Percentiles rank a stretch among this genome's conserved stretches.
Conservation (phyloP, 1,140 invertebrate genomes). For the Eubasilissa regina region DNA sequence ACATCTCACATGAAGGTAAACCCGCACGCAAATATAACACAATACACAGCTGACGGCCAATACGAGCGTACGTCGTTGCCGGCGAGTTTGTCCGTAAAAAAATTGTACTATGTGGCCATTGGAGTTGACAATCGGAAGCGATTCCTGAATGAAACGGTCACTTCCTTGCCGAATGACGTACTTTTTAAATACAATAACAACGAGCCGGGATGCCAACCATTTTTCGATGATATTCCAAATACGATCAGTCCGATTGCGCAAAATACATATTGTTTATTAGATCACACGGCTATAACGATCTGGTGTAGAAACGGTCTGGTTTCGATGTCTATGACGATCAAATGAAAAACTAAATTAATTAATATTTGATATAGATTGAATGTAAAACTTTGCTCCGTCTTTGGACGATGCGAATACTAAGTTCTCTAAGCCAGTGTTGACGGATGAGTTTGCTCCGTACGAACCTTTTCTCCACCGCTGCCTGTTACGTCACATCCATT, state of each 20-base stretch:
- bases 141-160: constrained; percentile 48
- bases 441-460: constrained; percentile 12
- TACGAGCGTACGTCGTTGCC: neutral
- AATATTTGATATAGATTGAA: too few relatives aligned
- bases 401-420: too few relatives aligned
- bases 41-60: neutral
- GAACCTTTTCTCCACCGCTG: neutral
- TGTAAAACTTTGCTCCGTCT: too few relatives aligned
- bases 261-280: too few relatives aligned
- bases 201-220: neutral
- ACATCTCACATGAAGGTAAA: neutral
- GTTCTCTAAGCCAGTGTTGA: constrained; percentile 5
- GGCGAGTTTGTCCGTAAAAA: neutral
- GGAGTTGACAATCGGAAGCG: constrained; percentile 19
- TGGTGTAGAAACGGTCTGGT: too few relatives aligned
- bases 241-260: too few relatives aligned
- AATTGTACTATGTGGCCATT: neutral
- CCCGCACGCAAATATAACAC: neutral
- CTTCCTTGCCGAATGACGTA: constrained; percentile 25
- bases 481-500: constrained; percentile 42
- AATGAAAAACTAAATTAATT: too few relatives aligned
- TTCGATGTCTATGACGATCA: too few relatives aligned
- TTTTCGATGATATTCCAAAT: neutral
- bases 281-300: too few relatives aligned
- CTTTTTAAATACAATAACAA: neutral